Evolutionary conservation across 1,140 invertebrate species (phyloP).

Genomic region (Chlorops oryzae): DNA sequence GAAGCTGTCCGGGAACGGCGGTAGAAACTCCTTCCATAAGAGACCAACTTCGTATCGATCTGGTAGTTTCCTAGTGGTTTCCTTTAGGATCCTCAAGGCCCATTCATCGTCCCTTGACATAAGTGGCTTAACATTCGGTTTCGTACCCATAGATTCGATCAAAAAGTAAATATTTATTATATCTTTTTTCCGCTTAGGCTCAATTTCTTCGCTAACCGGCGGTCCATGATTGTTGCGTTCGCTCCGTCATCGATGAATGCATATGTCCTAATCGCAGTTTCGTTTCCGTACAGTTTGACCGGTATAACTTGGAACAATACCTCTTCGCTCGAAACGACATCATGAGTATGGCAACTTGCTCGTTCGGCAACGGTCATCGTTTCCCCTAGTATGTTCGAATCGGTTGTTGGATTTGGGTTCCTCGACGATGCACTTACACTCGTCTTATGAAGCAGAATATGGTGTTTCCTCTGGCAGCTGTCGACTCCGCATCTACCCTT

Average conservation of each 20-base stretch:
- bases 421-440: too few species aligned
- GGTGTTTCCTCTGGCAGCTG: too few species aligned
- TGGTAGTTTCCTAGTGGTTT: neutral
- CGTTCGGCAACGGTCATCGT: too few species aligned
- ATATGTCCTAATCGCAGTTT: neutral
- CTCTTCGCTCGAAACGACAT: too few species aligned
- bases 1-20: constrained; percentile 5
- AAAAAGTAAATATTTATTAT: neutral
- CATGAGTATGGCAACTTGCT: too few species aligned
- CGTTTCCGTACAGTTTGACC: too few species aligned
- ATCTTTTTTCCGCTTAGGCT: neutral
- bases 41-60: constrained; percentile 10
- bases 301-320: too few species aligned
- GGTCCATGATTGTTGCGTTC: neutral
- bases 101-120: neutral
- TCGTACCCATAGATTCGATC: neutral
- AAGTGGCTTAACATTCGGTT: neutral
- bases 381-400: too few species aligned
- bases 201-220: neutral
- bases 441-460: too few species aligned
- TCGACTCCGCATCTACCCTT: too few species aligned
- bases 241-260: neutral
- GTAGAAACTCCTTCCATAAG: constrained; percentile 14
- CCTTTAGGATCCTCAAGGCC: neutral
- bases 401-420: too few species aligned